Evolutionary conservation across 2,888 invertebrate genomes (phyloP).

Genomic region (Athalia rosae): DNA sequence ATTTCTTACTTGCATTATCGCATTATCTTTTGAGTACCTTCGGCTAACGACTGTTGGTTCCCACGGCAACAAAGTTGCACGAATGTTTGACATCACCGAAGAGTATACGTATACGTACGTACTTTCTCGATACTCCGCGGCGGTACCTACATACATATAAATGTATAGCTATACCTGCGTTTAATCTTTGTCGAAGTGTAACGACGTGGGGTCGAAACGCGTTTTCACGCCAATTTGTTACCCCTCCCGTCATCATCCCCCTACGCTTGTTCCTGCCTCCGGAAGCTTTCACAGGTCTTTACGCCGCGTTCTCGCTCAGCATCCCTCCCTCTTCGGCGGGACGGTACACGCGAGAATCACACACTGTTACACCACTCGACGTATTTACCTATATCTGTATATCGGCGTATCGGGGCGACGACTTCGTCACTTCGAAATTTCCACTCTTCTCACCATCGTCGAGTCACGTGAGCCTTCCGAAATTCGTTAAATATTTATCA

Average conservation of each 20-base stretch:
- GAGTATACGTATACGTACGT: too few species aligned
- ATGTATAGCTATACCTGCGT: conserved; percentile 45
- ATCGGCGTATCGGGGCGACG: too few species aligned
- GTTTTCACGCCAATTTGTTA: conserved; percentile 72
- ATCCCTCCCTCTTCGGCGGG: background rate
- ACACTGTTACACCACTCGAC: background rate
- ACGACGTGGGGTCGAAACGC: conserved; percentile 63
- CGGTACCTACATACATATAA: too few species aligned
- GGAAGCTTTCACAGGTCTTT: conserved; percentile 73
- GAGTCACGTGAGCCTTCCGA: too few species aligned
- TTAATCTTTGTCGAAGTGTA: conserved; percentile 52
- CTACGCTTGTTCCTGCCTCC: conserved; percentile 54
- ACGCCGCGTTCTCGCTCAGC: conserved; percentile 61
- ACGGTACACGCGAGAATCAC: background rate
- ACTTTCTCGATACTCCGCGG: conserved; percentile 48
- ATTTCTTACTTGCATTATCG: too few species aligned
- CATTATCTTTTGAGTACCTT: too few species aligned
- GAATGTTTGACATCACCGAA: conserved; percentile 71
- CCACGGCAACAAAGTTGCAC: too few species aligned
- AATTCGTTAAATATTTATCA: too few species aligned
- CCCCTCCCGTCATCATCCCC: conserved; percentile 43
- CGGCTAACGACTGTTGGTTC: too few species aligned
- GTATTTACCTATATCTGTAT: background rate
- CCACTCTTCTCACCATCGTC: too few species aligned
- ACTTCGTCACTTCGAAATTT: too few species aligned